Conservation (phyloP, 2,888 invertebrate species). For the Archips crataeganus region DNA sequence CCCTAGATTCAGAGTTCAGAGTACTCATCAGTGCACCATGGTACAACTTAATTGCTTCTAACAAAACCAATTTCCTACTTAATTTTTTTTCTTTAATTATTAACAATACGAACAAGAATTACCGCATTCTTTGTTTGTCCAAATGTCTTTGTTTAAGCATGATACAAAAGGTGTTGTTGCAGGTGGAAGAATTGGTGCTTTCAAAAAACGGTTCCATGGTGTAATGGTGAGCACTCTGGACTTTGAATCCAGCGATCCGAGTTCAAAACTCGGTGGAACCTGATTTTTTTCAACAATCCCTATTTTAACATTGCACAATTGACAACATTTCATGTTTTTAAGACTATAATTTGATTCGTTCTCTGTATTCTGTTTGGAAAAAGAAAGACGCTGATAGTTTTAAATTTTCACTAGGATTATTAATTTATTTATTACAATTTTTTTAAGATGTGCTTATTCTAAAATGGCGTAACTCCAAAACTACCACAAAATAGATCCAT, state of each 20-base stretch:
- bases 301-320: too few species aligned
- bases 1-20: slow-evolving; percentile 89
- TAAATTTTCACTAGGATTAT: too few species aligned
- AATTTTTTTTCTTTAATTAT: not conserved
- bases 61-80: not conserved
- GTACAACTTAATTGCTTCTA: slow-evolving; percentile 28
- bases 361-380: too few species aligned
- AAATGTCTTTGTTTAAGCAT: not conserved
- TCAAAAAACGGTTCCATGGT: slow-evolving; percentile 26
- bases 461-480: too few species aligned
- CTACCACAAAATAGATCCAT: too few species aligned
- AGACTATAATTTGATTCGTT: too few species aligned
- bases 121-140: not conserved
- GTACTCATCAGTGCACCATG: slow-evolving; percentile 89
- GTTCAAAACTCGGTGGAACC: slow-evolving; percentile 89
- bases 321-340: too few species aligned
- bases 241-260: slow-evolving; percentile 89
- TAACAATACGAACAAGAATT: not conserved
- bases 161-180: not conserved
- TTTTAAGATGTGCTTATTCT: too few species aligned
- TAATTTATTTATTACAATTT: too few species aligned
- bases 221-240: slow-evolving; percentile 80
- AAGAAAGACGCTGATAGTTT: too few species aligned
- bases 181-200: not conserved
- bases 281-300: slow-evolving; percentile 42